Percentiles rank a stretch among this genome's conserved stretches.
Conservation (phyloP, 1,140 invertebrate genomes). For the Zaprionus capensis region DNA sequence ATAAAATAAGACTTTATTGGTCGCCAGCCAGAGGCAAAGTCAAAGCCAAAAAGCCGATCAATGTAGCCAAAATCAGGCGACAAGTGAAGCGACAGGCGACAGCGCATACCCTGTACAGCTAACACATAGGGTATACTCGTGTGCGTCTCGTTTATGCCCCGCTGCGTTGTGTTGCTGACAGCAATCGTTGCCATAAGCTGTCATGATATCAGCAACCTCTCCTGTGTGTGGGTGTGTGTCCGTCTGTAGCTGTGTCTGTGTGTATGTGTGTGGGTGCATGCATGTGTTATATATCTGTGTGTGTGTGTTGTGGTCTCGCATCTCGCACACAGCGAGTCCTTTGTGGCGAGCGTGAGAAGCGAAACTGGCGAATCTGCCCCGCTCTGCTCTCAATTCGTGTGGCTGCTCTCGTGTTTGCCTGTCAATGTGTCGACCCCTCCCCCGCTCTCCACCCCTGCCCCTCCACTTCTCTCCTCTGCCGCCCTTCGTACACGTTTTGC, state of each 20-base stretch:
- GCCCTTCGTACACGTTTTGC: constrained; percentile 30
- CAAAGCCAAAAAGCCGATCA: constrained; percentile 64
- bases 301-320: constrained; percentile 12
- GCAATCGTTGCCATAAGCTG: constrained; percentile 55
- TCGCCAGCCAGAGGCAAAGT: constrained; percentile 40
- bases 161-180: constrained; percentile 23
- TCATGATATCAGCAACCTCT: constrained; percentile 49
- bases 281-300: constrained; percentile 3
- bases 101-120: constrained; percentile 22
- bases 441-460: constrained; percentile 4
- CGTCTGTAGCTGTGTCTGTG: not conserved
- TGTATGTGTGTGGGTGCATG: not conserved
- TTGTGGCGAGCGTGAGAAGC: constrained; percentile 53
- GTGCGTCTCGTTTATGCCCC: not conserved
- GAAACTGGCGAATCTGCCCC: constrained; percentile 7
- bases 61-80: constrained; percentile 28
- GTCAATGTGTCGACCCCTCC: constrained; percentile 45
- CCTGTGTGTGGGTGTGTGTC: constrained; percentile 38
- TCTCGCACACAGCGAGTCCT: constrained; percentile 29
- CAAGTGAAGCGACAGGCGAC: constrained; percentile 20
- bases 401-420: constrained; percentile 44
- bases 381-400: constrained; percentile 12
- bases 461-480: not conserved
- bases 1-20: constrained; percentile 83
- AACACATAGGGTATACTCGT: not conserved